Conservation (phyloP, 2,888 invertebrate species). For the Homarus gammarus region DNA sequence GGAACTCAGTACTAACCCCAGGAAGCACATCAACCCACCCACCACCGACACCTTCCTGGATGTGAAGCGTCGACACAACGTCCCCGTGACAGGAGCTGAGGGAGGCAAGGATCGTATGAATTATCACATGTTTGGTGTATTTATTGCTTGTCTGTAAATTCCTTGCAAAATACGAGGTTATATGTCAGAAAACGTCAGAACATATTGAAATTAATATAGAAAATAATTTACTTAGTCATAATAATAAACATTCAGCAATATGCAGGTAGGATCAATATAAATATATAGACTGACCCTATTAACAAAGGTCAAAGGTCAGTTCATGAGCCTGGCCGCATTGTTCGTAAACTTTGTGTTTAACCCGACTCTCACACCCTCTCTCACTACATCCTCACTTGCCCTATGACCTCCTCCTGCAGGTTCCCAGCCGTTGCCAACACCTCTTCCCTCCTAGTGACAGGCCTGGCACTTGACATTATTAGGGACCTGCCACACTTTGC, state of each 20-base stretch:
- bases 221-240: neutral
- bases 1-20: constrained; percentile 85
- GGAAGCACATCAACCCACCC: constrained; percentile 86
- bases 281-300: neutral
- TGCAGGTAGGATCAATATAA: neutral
- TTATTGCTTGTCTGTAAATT: no score
- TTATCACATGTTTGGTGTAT: no score
- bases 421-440: no score
- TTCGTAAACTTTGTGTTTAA: no score
- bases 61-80: constrained; percentile 84
- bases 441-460: no score
- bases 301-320: no score
- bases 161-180: neutral
- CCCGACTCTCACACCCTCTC: no score
- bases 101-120: neutral
- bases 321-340: no score
- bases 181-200: neutral
- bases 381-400: no score
- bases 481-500: no score
- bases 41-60: constrained; percentile 86
- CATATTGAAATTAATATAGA: neutral
- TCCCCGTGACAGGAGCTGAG: constrained; percentile 86
- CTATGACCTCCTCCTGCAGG: no score
- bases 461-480: no score
- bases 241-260: neutral